These are phyloP conservation scores for Platynereis dumerilii DNA, from an alignment of 2,888 invertebrate genomes.

Conservation along the genomic window DNA sequence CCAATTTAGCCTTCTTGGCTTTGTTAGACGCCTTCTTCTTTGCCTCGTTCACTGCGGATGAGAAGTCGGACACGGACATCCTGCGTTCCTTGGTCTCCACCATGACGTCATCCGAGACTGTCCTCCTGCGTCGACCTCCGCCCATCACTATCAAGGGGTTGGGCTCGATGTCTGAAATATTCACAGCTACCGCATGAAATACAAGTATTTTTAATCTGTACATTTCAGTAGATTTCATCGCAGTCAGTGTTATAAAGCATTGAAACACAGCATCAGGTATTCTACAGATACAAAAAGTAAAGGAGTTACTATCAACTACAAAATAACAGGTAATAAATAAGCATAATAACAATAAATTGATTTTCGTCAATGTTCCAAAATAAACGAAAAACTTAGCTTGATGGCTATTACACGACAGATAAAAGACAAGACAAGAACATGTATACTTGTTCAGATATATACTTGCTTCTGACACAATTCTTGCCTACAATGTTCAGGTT, in stretches of 20 bases:
- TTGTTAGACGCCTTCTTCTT: too few species aligned
- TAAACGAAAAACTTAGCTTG: too few species aligned
- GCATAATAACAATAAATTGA: too few species aligned
- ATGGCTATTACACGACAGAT: too few species aligned
- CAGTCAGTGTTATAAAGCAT: neutral
- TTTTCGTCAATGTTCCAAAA: too few species aligned
- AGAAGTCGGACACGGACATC: conserved; percentile 12
- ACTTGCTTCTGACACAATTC: too few species aligned
- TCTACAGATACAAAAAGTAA: neutral
- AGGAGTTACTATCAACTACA: neutral
- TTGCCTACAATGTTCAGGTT: too few species aligned
- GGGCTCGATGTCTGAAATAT: conserved; percentile 70
- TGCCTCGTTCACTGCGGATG: neutral
- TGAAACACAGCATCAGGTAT: neutral
- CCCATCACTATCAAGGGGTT: conserved; percentile 73
- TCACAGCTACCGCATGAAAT: conserved; percentile 6
- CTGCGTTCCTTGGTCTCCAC: conserved; percentile 22
- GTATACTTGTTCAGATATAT: too few species aligned
- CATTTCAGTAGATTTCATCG: too few species aligned
- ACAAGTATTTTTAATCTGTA: neutral
- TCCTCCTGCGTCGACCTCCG: conserved; percentile 75
- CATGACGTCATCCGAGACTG: conserved; percentile 55
- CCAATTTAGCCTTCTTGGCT: too few species aligned
- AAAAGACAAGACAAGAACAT: too few species aligned
- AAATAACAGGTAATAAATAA: too few species aligned